phyloP scores from a whole-genome alignment of 2,888 invertebrate species.

The Yponomeuta malinellus region DNA sequence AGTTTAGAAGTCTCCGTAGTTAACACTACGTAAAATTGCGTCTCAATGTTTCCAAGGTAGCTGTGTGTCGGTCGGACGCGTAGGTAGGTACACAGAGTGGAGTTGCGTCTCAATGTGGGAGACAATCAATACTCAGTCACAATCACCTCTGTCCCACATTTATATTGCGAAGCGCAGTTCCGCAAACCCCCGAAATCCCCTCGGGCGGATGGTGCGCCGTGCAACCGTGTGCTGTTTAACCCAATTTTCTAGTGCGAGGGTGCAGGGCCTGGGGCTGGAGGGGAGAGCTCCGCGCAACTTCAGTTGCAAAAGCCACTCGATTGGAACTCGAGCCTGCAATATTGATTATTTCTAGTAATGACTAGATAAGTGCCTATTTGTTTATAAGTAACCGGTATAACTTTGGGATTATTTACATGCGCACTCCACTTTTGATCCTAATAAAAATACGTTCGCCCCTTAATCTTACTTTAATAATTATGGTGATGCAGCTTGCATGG shows the following conservation, averaged over 20 bases:
- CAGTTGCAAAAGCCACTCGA: slow-evolving; percentile 56
- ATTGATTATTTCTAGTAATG: slow-evolving; percentile 47
- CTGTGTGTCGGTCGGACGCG: neutral
- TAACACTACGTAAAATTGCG: neutral
- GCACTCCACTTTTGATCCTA: no score
- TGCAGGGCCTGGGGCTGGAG: slow-evolving; percentile 47
- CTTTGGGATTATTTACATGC: no score
- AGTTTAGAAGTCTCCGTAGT: neutral
- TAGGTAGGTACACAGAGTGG: neutral
- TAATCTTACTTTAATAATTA: no score
- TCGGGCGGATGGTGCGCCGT: slow-evolving; percentile 56
- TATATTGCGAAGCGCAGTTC: slow-evolving; percentile 67
- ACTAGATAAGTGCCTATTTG: slow-evolving; percentile 5
- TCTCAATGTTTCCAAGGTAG: neutral
- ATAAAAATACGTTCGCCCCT: no score
- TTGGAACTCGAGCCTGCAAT: slow-evolving; percentile 58
- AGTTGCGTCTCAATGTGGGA: slow-evolving; percentile 13
- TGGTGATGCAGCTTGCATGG: no score
- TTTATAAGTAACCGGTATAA: no score
- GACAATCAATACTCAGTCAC: slow-evolving; percentile 71
- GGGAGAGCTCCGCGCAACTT: slow-evolving; percentile 50
- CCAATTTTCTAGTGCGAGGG: slow-evolving; percentile 71
- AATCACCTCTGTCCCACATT: slow-evolving; percentile 63
- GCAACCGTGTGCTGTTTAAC: slow-evolving; percentile 70
- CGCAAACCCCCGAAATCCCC: slow-evolving; percentile 64